Evolutionary conservation across 2,797 vertebrate species (phyloP), one percentile per base, ranked within the genome.

Genomic region (Notolabrus celidotus): DNA sequence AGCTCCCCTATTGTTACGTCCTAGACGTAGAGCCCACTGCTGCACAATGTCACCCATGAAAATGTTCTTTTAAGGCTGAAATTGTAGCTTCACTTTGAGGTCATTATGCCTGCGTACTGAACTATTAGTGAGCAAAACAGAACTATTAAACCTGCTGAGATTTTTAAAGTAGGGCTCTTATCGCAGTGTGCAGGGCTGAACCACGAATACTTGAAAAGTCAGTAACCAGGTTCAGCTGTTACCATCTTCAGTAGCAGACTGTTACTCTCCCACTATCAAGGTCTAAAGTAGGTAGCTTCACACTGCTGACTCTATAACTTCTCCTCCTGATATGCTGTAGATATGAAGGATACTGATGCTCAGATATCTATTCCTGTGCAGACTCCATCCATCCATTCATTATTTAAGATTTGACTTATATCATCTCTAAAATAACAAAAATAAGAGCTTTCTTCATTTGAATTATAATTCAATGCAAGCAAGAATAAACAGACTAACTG

Each of bases 161-260:
- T 77, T 80, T 80, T 67, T 80, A 79, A 60, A 71, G 70, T 34
- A 17, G 16, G 20, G 25, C 46, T 82, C 47, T 71, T 64, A 71
- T 17, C 42, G 63, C 72, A 25, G 52, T 67, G 73, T 74, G 59
- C 12, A 5, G 64, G 39, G 25, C 51, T 42, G 72, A 80, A 85
- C 80, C 74, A 42, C 72, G 80, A 82, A 80, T 82, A 71, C 45
- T 67, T 39, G 47, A 59, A 33, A 74, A 65, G 41, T 54, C 38
- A 58, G 39, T 6, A 42, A 31, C 69, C 47, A 22, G 49, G 59
- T 46, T 68, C 45, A 16, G 67, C 38, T 31, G 3, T 19, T 25
- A 43, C 47, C 51, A 57, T 65, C 61, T 55, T 55, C 62, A 74
- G 65, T 67, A 46, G 68, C 50, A n/a, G 19, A 31, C 25, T 64